phyloP scores from a whole-genome alignment of 2,113 vertebrate genomes.

The Vulpes lagopus region DNA sequence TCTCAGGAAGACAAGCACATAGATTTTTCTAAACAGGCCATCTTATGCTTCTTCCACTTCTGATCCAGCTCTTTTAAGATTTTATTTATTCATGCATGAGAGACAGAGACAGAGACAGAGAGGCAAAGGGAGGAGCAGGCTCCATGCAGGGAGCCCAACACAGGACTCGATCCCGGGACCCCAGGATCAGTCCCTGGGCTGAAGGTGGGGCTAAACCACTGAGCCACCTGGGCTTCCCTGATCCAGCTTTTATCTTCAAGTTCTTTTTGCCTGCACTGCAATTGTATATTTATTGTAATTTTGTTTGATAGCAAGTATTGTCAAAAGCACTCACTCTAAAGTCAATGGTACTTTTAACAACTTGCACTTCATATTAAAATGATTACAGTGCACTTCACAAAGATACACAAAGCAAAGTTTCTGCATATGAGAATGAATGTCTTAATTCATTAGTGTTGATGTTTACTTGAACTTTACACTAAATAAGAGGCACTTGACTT shows the following conservation, averaged over 20 bases:
- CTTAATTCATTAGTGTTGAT: not conserved
- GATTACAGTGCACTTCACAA: not conserved
- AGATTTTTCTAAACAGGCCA: not conserved
- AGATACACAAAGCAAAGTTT: not conserved
- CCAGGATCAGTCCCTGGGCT: too few relatives aligned
- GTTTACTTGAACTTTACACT: not conserved
- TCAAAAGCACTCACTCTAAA: constrained; percentile 6
- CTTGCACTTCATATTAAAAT: constrained; percentile 8
- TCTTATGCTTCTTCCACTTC: not conserved
- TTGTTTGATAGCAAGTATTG: not conserved
- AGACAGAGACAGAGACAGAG: too few relatives aligned
- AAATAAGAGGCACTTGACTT: constrained; percentile 48
- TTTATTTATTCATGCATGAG: too few relatives aligned
- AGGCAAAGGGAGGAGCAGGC: too few relatives aligned
- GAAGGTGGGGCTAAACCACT: too few relatives aligned
- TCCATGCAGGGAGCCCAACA: too few relatives aligned
- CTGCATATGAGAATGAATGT: not conserved
- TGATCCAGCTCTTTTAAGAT: not conserved
- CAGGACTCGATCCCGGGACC: too few relatives aligned
- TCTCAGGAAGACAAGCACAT: not conserved
- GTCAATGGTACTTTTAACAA: not conserved
- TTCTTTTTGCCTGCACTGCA: not conserved
- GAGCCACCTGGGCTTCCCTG: too few relatives aligned
- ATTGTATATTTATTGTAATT: not conserved
- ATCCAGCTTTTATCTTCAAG: not conserved